These are phyloP conservation scores for Catharus ustulatus DNA, from an alignment of 2,797 vertebrate genomes.

Conservation along the genomic window DNA sequence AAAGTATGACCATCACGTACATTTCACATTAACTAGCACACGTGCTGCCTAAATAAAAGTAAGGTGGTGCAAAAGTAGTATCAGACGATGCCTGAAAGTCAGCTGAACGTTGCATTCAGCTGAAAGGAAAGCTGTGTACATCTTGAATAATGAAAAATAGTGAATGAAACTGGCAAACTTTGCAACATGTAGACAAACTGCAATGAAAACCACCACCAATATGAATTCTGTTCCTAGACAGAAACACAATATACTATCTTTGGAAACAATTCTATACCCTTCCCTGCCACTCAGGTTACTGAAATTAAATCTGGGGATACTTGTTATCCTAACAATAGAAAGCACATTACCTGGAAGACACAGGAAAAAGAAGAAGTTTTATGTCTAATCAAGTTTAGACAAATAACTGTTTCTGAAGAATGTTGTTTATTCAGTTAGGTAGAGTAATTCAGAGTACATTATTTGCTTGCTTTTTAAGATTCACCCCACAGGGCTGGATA, in stretches of 20 bases:
- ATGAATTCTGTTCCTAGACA: constrained; percentile 20
- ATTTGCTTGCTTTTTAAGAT: not conserved
- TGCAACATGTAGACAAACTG: not conserved
- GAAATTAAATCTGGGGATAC: constrained; percentile 42
- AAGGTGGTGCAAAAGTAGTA: not conserved
- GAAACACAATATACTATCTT: constrained; percentile 29
- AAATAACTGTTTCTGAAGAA: not conserved
- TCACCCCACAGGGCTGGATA: not conserved
- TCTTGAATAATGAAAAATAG: not conserved
- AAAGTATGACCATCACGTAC: not conserved
- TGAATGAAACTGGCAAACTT: not conserved
- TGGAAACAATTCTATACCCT: constrained; percentile 32
- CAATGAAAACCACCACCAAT: not conserved
- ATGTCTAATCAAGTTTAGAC: not conserved
- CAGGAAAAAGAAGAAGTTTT: not conserved
- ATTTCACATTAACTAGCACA: not conserved
- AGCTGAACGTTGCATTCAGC: not conserved
- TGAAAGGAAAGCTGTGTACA: not conserved
- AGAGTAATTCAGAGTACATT: not conserved
- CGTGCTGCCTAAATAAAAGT: not conserved
- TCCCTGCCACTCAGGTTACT: constrained; percentile 21
- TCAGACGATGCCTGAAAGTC: not conserved
- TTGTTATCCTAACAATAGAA: constrained; percentile 23
- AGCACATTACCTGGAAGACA: not conserved
- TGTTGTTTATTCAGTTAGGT: not conserved